A percentile compares a stretch with the other conserved stretches of the same genome.
These are phyloP conservation scores for Actenoides hombroni DNA, from an alignment of 2,113 vertebrate genomes.

Conservation along the genomic window DNA sequence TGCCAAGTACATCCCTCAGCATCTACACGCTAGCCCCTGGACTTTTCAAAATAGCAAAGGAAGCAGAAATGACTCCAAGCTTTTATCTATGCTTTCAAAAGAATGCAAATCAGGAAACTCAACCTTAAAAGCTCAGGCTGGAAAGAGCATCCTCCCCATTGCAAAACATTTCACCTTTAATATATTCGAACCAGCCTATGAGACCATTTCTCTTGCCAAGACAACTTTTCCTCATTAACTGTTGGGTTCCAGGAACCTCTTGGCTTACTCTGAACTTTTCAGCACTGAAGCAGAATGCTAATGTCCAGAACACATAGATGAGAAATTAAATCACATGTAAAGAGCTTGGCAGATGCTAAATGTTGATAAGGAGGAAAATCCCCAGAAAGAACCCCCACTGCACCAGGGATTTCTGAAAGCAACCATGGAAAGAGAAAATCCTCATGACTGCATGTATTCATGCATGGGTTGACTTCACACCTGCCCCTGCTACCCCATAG, in stretches of 20 bases:
- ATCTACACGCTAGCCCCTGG: neutral
- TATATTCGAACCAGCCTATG: slow-evolving; percentile 43
- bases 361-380: neutral
- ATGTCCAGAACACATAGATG: neutral
- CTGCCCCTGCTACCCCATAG: neutral
- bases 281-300: slow-evolving; percentile 32
- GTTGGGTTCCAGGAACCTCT: slow-evolving; percentile 65
- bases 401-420: neutral
- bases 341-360: neutral
- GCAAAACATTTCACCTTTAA: slow-evolving; percentile 65
- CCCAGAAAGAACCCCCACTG: neutral
- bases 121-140: slow-evolving; percentile 33
- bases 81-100: slow-evolving; percentile 62
- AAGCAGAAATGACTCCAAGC: slow-evolving; percentile 39
- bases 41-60: slow-evolving; percentile 37
- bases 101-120: slow-evolving; percentile 63
- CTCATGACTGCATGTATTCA: accelerated
- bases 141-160: slow-evolving; percentile 40
- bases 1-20: slow-evolving; percentile 3
- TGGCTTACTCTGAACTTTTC: slow-evolving; percentile 33
- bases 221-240: slow-evolving; percentile 65
- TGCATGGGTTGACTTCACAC: neutral
- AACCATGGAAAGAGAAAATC: neutral
- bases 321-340: slow-evolving; percentile 39
- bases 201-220: slow-evolving; percentile 29